Percentiles rank a stretch among this genome's conserved stretches.
Evolutionary conservation across 2,888 invertebrate species (phyloP).

Genomic region (Metallyticus violacea): DNA sequence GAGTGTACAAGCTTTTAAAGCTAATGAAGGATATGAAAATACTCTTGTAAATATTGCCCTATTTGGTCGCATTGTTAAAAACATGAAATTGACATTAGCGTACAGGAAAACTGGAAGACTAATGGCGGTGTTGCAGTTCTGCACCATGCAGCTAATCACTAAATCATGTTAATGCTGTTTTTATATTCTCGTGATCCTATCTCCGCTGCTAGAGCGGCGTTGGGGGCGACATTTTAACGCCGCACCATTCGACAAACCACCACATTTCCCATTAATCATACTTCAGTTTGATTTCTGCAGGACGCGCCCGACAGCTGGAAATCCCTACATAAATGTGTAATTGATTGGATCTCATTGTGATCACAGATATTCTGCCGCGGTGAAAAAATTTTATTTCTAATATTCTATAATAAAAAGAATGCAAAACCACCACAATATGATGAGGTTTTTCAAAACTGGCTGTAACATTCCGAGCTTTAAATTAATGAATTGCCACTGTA

Average conservation of each 20-base stretch:
- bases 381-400: not conserved
- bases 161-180: not conserved
- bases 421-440: not conserved
- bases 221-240: not conserved
- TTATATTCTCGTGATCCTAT: not conserved
- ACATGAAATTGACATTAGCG: not conserved
- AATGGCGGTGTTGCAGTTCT: not conserved
- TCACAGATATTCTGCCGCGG: not conserved
- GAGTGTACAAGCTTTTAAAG: too few species aligned
- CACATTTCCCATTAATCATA: not conserved
- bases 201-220: too few species aligned
- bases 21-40: too few species aligned
- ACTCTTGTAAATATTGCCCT: too few species aligned
- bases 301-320: not conserved
- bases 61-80: not conserved
- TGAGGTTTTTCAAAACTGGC: not conserved
- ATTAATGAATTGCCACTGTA: not conserved
- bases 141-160: not conserved
- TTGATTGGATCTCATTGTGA: not conserved
- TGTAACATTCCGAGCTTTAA: not conserved
- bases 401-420: not conserved
- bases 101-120: not conserved
- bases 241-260: not conserved
- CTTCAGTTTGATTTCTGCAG: not conserved
- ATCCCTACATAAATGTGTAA: not conserved